phyloP scores from a whole-genome alignment of 2,797 vertebrate genomes.

The Squalus acanthias region DNA sequence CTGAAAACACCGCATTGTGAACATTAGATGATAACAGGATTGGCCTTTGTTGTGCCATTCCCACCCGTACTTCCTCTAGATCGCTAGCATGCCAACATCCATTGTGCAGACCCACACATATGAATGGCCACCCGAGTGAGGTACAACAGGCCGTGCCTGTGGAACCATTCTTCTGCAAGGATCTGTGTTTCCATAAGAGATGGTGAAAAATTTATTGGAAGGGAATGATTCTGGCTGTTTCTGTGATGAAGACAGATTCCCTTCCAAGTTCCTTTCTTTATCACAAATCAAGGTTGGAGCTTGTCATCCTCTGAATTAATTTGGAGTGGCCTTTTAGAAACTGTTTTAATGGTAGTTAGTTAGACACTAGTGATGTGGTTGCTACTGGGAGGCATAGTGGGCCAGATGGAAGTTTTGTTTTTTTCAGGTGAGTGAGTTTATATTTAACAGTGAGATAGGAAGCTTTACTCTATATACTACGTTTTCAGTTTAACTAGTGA shows the following conservation, averaged over 20 bases:
- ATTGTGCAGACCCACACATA: background rate
- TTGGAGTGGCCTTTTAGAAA: slow-evolving; percentile 33
- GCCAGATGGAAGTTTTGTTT: slow-evolving; percentile 61
- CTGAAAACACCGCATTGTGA: background rate
- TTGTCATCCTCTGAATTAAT: slow-evolving; percentile 36
- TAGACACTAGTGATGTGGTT: background rate
- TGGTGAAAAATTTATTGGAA: background rate
- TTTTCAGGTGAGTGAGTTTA: slow-evolving; percentile 62
- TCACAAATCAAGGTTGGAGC: slow-evolving; percentile 17
- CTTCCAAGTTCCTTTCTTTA: background rate
- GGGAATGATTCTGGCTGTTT: background rate
- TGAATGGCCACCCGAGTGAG: background rate
- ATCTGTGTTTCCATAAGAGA: background rate
- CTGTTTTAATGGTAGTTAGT: background rate
- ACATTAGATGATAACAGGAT: background rate
- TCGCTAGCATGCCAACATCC: background rate
- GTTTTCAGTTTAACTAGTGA: slow-evolving; percentile 45
- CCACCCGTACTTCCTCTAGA: background rate
- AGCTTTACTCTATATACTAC: background rate
- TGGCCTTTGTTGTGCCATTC: background rate
- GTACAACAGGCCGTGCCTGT: background rate
- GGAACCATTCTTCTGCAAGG: background rate
- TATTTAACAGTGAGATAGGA: slow-evolving; percentile 25
- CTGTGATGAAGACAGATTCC: background rate
- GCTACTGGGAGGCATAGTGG: slow-evolving; percentile 54